These are phyloP conservation scores for Eurystomus gularis DNA, from an alignment of 2,113 vertebrate species.

Conservation along the genomic window DNA sequence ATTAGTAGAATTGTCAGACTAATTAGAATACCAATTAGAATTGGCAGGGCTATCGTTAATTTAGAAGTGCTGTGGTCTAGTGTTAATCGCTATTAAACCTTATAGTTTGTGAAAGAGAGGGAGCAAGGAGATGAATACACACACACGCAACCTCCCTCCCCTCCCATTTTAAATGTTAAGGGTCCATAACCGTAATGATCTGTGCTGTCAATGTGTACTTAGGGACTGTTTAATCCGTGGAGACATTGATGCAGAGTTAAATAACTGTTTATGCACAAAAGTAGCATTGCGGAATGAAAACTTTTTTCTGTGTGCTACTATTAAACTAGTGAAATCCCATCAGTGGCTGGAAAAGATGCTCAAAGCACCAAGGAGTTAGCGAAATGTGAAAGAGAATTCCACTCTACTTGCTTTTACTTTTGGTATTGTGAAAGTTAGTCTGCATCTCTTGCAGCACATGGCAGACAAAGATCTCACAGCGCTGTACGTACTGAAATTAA, in stretches of 20 bases:
- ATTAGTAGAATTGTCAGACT: constrained; percentile 78
- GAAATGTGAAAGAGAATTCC: background rate
- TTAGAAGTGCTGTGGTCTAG: constrained; percentile 76
- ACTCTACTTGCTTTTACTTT: background rate
- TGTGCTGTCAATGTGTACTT: background rate
- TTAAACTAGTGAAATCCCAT: background rate
- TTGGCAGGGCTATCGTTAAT: constrained; percentile 76
- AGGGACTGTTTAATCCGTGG: constrained; percentile 2
- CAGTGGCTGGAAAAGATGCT: background rate
- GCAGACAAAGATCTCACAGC: background rate
- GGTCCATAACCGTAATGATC: constrained; percentile 55
- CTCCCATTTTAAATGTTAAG: constrained; percentile 63
- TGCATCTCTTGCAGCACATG: background rate
- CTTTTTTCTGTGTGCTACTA: background rate
- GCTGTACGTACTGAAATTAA: background rate
- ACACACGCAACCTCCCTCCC: background rate
- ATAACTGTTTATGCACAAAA: background rate
- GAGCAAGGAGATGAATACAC: constrained; percentile 50
- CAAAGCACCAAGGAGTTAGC: background rate
- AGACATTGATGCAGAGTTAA: background rate
- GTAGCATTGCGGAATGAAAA: background rate
- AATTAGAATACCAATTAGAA: constrained; percentile 82
- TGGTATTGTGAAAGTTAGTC: background rate
- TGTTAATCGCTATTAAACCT: constrained; percentile 78
- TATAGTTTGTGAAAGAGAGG: constrained; percentile 73